Evolutionary conservation across 2,113 vertebrate genomes (phyloP).

Genomic region (Tupaia tana): DNA sequence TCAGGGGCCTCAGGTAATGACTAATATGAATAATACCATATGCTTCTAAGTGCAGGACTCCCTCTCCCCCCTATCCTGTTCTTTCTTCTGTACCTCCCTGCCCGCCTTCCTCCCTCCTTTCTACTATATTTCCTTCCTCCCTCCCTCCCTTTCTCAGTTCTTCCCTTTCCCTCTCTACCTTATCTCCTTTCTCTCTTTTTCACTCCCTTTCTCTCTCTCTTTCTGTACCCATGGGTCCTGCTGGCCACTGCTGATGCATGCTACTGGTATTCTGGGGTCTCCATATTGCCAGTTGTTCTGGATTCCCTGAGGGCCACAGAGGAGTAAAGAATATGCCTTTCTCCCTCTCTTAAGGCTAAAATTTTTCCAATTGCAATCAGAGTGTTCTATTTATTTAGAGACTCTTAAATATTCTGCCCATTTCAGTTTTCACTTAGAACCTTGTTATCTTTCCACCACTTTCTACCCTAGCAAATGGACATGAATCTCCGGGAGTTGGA

Average conservation of each 20-base stretch:
- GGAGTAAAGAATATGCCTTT: background rate
- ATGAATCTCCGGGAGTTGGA: background rate
- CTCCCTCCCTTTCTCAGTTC: background rate
- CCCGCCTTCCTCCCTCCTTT: background rate
- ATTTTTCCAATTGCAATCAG: background rate
- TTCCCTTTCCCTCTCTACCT: background rate
- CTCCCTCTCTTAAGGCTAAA: background rate
- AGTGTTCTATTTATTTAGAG: background rate
- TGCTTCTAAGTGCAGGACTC: background rate
- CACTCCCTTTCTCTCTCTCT: background rate
- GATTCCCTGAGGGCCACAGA: background rate
- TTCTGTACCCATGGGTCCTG: background rate
- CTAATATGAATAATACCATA: background rate
- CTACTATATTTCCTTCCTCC: rapidly evolving
- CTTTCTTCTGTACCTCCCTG: too few species aligned
- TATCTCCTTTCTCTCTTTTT: background rate
- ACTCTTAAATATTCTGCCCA: background rate
- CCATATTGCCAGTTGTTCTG: background rate
- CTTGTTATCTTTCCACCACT: background rate
- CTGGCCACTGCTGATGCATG: background rate
- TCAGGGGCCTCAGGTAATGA: background rate
- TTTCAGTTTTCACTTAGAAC: background rate
- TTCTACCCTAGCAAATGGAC: background rate
- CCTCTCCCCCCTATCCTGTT: too few species aligned
- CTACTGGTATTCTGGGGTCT: background rate